Evolutionary conservation across 1,140 invertebrate genomes (phyloP).

Genomic region (Pectinophora gossypiella): DNA sequence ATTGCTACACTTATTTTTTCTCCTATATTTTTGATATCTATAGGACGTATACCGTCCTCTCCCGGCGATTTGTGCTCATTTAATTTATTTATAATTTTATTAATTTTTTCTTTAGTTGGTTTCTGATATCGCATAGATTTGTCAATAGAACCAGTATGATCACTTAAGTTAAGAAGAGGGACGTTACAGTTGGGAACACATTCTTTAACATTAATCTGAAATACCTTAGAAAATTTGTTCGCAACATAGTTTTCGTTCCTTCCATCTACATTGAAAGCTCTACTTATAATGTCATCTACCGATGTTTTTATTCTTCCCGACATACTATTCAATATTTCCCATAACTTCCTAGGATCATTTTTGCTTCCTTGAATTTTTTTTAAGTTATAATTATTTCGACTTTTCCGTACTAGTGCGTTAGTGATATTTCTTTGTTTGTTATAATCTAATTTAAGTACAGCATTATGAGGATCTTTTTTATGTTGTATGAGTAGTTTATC

Average conservation of each 20-base stretch:
- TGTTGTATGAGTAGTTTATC: slow-evolving; percentile 12
- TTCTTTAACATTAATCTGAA: not conserved
- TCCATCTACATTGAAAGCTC: not conserved
- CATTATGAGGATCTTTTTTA: slow-evolving; percentile 12
- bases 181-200: not conserved
- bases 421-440: slow-evolving; percentile 26
- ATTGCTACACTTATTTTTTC: not conserved
- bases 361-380: slow-evolving; percentile 11
- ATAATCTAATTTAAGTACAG: slow-evolving; percentile 14
- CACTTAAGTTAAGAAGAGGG: not conserved
- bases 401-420: slow-evolving; percentile 12
- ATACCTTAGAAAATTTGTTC: not conserved
- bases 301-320: slow-evolving; percentile 12
- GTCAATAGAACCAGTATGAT: not conserved
- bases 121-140: not conserved
- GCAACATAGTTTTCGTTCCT: not conserved
- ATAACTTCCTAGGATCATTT: slow-evolving; percentile 15
- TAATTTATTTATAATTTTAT: not conserved
- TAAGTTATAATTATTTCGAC: slow-evolving; percentile 11
- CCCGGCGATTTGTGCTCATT: not conserved
- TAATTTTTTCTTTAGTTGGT: not conserved
- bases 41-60: not conserved
- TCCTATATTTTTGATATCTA: not conserved
- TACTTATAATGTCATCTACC: slow-evolving; percentile 6
- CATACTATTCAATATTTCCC: slow-evolving; percentile 14